A percentile compares a stretch with the other conserved stretches of the same genome.
Evolutionary conservation across 1,140 invertebrate genomes (phyloP).

Genomic region (Tetramorium alpestre): DNA sequence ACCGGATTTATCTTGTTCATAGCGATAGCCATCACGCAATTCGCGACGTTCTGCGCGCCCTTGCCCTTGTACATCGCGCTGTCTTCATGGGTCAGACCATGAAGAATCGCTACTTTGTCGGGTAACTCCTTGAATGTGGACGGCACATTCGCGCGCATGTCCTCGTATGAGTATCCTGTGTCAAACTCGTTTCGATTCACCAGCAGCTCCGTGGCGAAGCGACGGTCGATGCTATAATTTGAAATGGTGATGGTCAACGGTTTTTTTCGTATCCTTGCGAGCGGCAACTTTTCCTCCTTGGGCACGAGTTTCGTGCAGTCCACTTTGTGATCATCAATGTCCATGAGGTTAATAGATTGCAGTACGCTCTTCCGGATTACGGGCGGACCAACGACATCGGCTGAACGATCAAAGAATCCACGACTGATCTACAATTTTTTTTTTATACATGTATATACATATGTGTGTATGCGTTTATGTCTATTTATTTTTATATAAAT

Average conservation of each 20-base stretch:
- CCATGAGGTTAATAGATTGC: conserved; percentile 61
- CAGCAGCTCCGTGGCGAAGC: conserved; percentile 72
- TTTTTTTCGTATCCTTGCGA: conserved; percentile 68
- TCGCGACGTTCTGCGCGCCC: conserved; percentile 77
- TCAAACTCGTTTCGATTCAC: conserved; percentile 72
- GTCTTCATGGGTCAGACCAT: conserved; percentile 78
- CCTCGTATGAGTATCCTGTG: conserved; percentile 77
- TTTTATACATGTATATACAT: not conserved
- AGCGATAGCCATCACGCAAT: conserved; percentile 77
- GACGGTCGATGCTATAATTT: conserved; percentile 75
- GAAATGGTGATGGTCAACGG: conserved; percentile 78
- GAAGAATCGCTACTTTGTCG: conserved; percentile 72
- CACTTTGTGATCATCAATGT: conserved; percentile 68
- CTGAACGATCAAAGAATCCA: conserved; percentile 32
- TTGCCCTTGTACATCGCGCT: conserved; percentile 78
- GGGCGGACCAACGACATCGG: not conserved
- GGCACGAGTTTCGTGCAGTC: conserved; percentile 70
- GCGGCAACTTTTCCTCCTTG: conserved; percentile 48
- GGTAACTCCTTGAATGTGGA: conserved; percentile 75
- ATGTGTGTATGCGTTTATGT: no score
- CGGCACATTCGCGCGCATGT: conserved; percentile 78
- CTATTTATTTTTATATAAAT: not conserved
- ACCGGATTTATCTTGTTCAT: conserved; percentile 77
- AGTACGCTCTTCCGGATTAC: conserved; percentile 63
- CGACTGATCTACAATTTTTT: conserved; percentile 24